Evolutionary conservation across 2,797 vertebrate genomes (phyloP).

Genomic region (Acanthurus tractus): DNA sequence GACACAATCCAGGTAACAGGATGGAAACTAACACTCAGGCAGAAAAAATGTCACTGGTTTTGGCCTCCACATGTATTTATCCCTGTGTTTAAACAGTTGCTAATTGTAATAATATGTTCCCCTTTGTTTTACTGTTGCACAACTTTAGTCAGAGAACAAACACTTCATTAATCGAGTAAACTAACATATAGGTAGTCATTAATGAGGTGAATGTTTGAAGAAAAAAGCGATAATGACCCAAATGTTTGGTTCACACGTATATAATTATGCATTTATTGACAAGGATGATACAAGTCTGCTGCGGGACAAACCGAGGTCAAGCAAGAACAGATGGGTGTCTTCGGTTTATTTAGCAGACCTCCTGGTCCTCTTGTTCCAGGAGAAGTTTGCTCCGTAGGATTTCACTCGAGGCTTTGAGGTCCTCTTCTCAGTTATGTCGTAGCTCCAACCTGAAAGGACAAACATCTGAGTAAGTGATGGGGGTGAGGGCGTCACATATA

Average conservation of each 20-base stretch:
- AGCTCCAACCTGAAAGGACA: constrained; percentile 92
- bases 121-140: constrained; percentile 54
- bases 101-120: constrained; percentile 60
- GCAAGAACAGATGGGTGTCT: constrained; percentile 78
- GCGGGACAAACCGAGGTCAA: constrained; percentile 83
- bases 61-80: constrained; percentile 53
- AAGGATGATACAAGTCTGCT: constrained; percentile 85
- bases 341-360: constrained; percentile 94
- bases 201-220: constrained; percentile 80
- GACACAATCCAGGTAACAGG: constrained; percentile 46
- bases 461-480: constrained; percentile 70
- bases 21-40: constrained; percentile 50
- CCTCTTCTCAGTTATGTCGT: constrained; percentile 92
- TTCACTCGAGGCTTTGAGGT: constrained; percentile 94
- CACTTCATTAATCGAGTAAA: constrained; percentile 62
- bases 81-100: constrained; percentile 60
- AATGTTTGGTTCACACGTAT: constrained; percentile 79
- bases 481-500: constrained; percentile 55
- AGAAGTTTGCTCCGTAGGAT: constrained; percentile 98
- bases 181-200: constrained; percentile 57
- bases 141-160: constrained; percentile 40
- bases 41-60: constrained; percentile 46
- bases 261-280: constrained; percentile 92
- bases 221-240: constrained; percentile 62
- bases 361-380: constrained; percentile 97